Evolutionary conservation across 2,888 invertebrate genomes (phyloP).

Genomic region (Phortica okadai): DNA sequence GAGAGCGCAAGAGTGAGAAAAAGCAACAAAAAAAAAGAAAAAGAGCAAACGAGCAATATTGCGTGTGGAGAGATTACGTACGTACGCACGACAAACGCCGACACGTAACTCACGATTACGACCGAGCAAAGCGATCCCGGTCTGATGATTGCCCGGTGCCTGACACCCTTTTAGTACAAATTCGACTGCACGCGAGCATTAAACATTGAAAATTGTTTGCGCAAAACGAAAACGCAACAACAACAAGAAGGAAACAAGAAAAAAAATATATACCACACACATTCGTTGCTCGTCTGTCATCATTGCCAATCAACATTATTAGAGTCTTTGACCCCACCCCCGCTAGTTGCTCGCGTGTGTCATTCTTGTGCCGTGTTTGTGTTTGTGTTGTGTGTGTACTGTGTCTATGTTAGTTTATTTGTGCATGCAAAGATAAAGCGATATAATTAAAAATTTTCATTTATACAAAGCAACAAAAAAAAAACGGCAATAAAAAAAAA

Average conservation of each 20-base stretch:
- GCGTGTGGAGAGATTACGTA: neutral
- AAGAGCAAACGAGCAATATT: neutral
- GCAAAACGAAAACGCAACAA: neutral
- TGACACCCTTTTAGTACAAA: conserved; percentile 21
- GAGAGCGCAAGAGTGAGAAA: neutral
- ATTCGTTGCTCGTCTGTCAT: conserved; percentile 10
- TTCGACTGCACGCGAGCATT: conserved; percentile 19
- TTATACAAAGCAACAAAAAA: conserved; percentile 39
- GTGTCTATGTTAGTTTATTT: neutral
- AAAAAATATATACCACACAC: neutral
- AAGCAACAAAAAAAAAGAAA: neutral
- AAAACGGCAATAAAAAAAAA: conserved; percentile 3
- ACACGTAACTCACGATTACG: neutral
- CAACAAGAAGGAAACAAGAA: conserved; percentile 7
- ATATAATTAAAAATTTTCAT: conserved; percentile 30
- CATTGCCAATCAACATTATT: neutral
- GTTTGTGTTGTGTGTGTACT: conserved; percentile 12
- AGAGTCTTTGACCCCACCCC: neutral
- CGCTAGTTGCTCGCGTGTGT: conserved; percentile 7
- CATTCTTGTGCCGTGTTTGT: neutral
- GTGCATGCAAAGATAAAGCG: conserved; percentile 12
- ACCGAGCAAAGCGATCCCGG: conserved; percentile 5
- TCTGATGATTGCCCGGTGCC: neutral
- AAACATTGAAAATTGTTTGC: neutral
- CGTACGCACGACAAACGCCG: neutral